Evolutionary conservation across 2,888 invertebrate genomes (phyloP).

Genomic region (Amphipoea oculea): DNA sequence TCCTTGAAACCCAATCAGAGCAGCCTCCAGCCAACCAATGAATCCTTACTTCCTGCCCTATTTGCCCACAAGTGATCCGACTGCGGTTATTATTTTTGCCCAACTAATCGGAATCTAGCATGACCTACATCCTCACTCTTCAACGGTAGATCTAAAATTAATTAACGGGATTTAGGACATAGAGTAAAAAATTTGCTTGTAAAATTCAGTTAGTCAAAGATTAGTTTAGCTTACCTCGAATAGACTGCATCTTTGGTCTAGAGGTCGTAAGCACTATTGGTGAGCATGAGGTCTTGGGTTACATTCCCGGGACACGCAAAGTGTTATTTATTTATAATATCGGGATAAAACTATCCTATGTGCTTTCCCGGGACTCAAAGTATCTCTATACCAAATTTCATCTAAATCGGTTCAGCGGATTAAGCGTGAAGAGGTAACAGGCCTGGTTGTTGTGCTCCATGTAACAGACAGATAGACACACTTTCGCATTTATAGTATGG

Average conservation of each 20-base stretch:
- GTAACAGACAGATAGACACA: too few relatives aligned
- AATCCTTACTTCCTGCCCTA: constrained; percentile 41
- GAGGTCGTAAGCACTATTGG: neutral
- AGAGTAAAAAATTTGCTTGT: constrained; percentile 34
- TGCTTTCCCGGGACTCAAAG: too few relatives aligned
- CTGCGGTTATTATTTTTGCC: constrained; percentile 75
- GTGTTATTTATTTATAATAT: neutral
- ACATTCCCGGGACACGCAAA: neutral
- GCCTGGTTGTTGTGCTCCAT: too few relatives aligned
- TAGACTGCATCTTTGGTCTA: neutral
- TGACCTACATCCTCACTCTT: constrained; percentile 71
- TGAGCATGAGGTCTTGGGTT: neutral
- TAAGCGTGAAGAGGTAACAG: too few relatives aligned
- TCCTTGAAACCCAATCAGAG: constrained; percentile 37
- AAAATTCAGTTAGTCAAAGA: constrained; percentile 19
- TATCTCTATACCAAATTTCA: too few relatives aligned
- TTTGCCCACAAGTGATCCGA: constrained; percentile 57
- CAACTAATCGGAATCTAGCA: constrained; percentile 76
- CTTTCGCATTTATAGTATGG: too few relatives aligned
- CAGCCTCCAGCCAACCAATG: constrained; percentile 53
- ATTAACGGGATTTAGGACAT: constrained; percentile 68
- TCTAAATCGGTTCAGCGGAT: too few relatives aligned
- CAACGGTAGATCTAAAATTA: constrained; percentile 74
- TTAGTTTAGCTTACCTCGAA: neutral
- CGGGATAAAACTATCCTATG: too few relatives aligned